Evolutionary conservation across 2,888 invertebrate species (phyloP).

Genomic region (Melinaea marsaeus): DNA sequence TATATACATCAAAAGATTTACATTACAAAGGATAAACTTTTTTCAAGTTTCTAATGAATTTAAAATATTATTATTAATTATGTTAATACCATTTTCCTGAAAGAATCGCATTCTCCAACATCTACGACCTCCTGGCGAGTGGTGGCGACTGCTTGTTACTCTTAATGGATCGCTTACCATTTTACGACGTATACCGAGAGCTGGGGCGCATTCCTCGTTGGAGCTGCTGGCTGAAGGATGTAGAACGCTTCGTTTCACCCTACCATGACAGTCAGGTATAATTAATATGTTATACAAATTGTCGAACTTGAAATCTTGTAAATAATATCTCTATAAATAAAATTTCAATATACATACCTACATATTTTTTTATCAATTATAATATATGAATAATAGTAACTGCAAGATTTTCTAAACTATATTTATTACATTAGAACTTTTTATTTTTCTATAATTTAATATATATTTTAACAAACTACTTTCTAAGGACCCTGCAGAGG

Average conservation of each 20-base stretch:
- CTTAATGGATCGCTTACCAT: slow-evolving; percentile 82
- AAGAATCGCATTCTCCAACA: slow-evolving; percentile 77
- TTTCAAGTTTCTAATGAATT: too few relatives aligned
- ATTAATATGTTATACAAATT: too few relatives aligned
- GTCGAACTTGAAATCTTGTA: too few relatives aligned
- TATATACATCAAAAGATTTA: too few relatives aligned
- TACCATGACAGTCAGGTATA: slow-evolving; percentile 78
- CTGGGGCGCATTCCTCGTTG: slow-evolving; percentile 76
- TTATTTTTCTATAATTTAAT: neutral
- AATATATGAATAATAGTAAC: too few relatives aligned
- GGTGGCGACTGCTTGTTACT: slow-evolving; percentile 83
- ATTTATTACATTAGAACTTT: too few relatives aligned
- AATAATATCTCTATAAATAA: too few relatives aligned
- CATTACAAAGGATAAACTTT: too few relatives aligned
- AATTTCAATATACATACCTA: too few relatives aligned
- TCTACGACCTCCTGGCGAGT: slow-evolving; percentile 80
- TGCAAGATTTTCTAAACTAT: too few relatives aligned
- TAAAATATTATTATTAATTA: too few relatives aligned
- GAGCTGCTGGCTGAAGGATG: slow-evolving; percentile 81
- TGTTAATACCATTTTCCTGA: slow-evolving; percentile 24
- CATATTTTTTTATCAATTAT: too few relatives aligned
- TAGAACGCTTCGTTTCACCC: slow-evolving; percentile 81
- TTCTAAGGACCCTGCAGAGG: slow-evolving; percentile 74
- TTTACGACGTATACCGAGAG: slow-evolving; percentile 83
- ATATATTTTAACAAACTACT: neutral